phyloP scores from a whole-genome alignment of 2,888 invertebrate genomes.

The Hoplodrina ambigua region DNA sequence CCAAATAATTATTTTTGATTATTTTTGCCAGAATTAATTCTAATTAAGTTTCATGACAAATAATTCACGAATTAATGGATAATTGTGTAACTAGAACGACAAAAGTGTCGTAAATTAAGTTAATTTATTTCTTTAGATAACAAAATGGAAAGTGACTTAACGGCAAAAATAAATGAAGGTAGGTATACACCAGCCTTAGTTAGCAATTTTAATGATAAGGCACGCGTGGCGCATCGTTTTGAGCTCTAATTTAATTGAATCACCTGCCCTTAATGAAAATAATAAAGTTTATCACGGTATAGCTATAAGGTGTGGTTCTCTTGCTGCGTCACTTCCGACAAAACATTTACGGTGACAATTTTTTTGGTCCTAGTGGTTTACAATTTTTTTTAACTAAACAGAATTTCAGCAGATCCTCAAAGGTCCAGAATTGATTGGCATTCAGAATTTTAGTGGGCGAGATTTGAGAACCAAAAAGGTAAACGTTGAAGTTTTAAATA shows the following conservation, averaged over 20 bases:
- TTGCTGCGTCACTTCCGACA: not conserved
- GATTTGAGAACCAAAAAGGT: too few species aligned
- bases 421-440: too few species aligned
- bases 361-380: too few species aligned
- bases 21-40: not conserved
- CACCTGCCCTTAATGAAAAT: constrained; percentile 76
- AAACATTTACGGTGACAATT: not conserved
- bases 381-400: too few species aligned
- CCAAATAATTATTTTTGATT: too few species aligned
- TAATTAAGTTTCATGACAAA: constrained; percentile 4
- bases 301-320: constrained; percentile 51
- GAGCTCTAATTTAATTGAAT: constrained; percentile 71
- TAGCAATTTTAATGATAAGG: constrained; percentile 73
- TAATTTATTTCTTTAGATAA: constrained; percentile 34
- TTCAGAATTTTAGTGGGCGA: too few species aligned
- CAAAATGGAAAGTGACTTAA: constrained; percentile 18
- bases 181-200: constrained; percentile 52
- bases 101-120: constrained; percentile 9
- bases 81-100: constrained; percentile 21
- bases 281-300: constrained; percentile 72
- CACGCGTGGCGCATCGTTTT: constrained; percentile 73
- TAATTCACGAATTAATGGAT: not conserved
- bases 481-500: too few species aligned
- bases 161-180: constrained; percentile 19
- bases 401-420: too few species aligned